Percentiles rank a stretch among this genome's conserved stretches.
Evolutionary conservation across 2,113 vertebrate species (phyloP).

Genomic region (Gorsachius goisagi): DNA sequence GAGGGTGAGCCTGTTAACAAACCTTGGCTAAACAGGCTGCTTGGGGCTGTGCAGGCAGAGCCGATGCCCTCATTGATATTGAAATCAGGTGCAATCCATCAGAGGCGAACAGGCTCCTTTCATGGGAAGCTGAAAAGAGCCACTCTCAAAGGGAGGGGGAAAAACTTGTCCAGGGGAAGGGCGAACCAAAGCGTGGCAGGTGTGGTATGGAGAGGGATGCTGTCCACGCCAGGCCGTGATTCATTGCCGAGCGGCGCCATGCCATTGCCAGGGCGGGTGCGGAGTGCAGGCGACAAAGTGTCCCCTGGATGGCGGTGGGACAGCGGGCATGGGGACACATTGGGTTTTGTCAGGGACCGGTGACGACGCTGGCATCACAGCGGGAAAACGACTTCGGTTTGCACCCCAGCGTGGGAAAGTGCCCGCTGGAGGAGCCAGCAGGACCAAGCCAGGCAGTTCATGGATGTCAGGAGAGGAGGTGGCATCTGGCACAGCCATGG

Average conservation of each 20-base stretch:
- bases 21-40: slow-evolving; percentile 58
- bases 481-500: fast-evolving
- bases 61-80: slow-evolving; percentile 78
- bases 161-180: slow-evolving; percentile 75
- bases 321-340: fast-evolving
- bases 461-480: not conserved
- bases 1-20: slow-evolving; percentile 78
- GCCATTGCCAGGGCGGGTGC: not conserved
- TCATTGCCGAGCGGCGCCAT: not conserved
- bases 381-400: not conserved
- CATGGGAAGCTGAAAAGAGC: slow-evolving; percentile 73
- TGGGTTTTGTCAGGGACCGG: fast-evolving
- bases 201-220: slow-evolving; percentile 75
- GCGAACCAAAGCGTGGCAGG: slow-evolving; percentile 76
- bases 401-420: not conserved
- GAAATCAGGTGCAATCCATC: slow-evolving; percentile 83
- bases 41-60: not conserved
- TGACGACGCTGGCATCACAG: fast-evolving
- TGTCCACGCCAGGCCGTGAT: slow-evolving; percentile 27
- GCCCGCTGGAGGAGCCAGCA: not conserved
- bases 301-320: not conserved
- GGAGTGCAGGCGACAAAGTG: fast-evolving
- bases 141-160: slow-evolving; percentile 53
- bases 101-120: slow-evolving; percentile 71
- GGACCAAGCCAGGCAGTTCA: fast-evolving